Evolutionary conservation across 1,140 invertebrate genomes (phyloP), one percentile per base, ranked within the genome.

Genomic region (Papilio aristodemus): DNA sequence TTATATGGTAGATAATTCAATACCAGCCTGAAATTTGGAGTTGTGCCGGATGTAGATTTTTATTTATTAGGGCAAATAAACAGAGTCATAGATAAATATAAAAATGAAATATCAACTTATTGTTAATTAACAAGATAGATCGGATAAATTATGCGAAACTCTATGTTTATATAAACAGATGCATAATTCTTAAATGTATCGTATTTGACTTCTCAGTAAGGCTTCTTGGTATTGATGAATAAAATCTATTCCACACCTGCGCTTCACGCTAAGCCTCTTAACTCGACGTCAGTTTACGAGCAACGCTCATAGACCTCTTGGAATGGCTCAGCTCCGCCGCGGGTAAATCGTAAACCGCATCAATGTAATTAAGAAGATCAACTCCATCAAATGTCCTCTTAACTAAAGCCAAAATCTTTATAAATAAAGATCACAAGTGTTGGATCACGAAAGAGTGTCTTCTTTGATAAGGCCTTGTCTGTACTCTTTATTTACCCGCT

Each of bases 171-270:
- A 22, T 54, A 22, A 54, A 54, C 19, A 54, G 19, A 54, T 54
- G 19, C 46, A 25, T n/a, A n/a, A n/a, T n/a, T n/a, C n/a, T n/a
- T n/a, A n/a, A n/a, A n/a, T n/a, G n/a, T n/a, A n/a, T 22, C 22
- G 46, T 54, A 22, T 22, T 25, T 36, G 3, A 27, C 11, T 64
- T 25, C 38, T 32, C 25, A 17, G 41, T 46, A 46, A 36, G 63
- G 39, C 41, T 66, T 66, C 63, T 50, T 1, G 22, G 14, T 46
- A 50, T 46, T 66, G 63, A 41, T 50, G 41, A 66, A 66, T 27
- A 66, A 66, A 66, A 60, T 60, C 58, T 60, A 63, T 64, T 50
- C 39, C 41, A 66, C 63, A 66, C 63, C 63, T 66, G 63, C 41
- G 63, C 41, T 66, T 66, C 60, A 41, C 17, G 8, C 50, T 66